Conservation (phyloP, 2,113 vertebrate genomes). For the Crotalus viridis region DNA sequence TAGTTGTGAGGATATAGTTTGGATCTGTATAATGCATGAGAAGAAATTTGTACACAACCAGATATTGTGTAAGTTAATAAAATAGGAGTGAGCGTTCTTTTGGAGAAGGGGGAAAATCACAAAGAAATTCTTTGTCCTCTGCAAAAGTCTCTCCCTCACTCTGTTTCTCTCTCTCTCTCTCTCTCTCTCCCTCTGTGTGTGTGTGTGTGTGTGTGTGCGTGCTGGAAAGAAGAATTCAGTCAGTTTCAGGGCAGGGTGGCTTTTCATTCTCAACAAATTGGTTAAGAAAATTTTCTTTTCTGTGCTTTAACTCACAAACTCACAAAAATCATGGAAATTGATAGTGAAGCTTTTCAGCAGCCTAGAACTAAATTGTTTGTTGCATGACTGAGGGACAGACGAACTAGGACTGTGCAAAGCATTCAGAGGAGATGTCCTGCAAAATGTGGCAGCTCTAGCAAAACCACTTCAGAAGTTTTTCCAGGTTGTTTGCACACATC, state of each 20-base stretch:
- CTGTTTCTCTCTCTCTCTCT: too few relatives aligned
- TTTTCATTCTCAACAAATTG: not conserved
- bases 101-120: not conserved
- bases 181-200: too few relatives aligned
- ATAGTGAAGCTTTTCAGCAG: not conserved
- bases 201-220: too few relatives aligned
- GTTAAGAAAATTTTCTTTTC: not conserved
- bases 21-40: not conserved
- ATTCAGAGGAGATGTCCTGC: not conserved
- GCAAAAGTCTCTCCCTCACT: not conserved
- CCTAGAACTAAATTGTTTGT: not conserved
- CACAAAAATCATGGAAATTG: not conserved
- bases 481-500: not conserved
- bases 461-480: not conserved
- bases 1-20: not conserved
- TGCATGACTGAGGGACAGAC: not conserved
- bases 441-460: not conserved
- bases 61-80: not conserved
- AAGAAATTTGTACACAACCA: not conserved
- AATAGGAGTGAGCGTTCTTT: not conserved
- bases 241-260: not conserved
- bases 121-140: not conserved
- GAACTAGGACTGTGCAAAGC: not conserved
- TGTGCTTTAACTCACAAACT: not conserved
- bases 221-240: too few relatives aligned